Percentiles rank a stretch among this genome's conserved stretches.
Evolutionary conservation across 1,140 invertebrate species (phyloP).

Genomic region (Anoplophora glabripennis): DNA sequence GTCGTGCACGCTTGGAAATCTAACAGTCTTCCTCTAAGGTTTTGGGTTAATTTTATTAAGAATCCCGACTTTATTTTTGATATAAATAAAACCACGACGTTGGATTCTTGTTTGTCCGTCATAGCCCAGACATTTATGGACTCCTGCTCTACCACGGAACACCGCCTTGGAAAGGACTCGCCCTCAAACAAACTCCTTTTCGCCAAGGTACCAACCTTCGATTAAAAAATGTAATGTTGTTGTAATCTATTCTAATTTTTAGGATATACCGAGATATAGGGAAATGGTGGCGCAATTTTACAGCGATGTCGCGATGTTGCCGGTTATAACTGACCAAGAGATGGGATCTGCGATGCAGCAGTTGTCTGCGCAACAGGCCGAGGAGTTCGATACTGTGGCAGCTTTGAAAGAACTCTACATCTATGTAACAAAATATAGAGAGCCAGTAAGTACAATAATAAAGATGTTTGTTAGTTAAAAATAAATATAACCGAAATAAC

Average conservation of each 20-base stretch:
- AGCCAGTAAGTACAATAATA: slow-evolving; percentile 67
- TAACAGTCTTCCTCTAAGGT: slow-evolving; percentile 86
- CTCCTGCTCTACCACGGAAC: slow-evolving; percentile 84
- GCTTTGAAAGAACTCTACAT: slow-evolving; percentile 92
- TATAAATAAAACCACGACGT: slow-evolving; percentile 87
- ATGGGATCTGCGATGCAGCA: slow-evolving; percentile 90
- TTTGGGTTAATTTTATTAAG: slow-evolving; percentile 97
- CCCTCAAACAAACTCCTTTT: slow-evolving; percentile 93
- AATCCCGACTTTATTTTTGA: slow-evolving; percentile 97
- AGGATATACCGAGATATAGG: slow-evolving; percentile 84
- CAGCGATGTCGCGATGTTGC: slow-evolving; percentile 75
- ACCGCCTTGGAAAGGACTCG: slow-evolving; percentile 88
- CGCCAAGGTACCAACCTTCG: slow-evolving; percentile 64
- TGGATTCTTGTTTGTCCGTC: slow-evolving; percentile 90
- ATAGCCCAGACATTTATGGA: slow-evolving; percentile 97
- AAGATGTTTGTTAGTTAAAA: too few species aligned
- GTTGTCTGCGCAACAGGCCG: slow-evolving; percentile 78
- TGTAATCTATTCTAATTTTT: slow-evolving; percentile 18
- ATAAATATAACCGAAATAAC: too few species aligned
- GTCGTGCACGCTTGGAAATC: slow-evolving; percentile 96
- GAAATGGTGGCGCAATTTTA: slow-evolving; percentile 88
- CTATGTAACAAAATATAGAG: slow-evolving; percentile 90
- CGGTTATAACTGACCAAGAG: slow-evolving; percentile 88
- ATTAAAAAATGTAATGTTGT: not conserved
- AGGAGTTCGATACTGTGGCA: slow-evolving; percentile 86